Evolutionary conservation across 2,888 invertebrate genomes (phyloP).

Genomic region (Charanyca ferruginea): DNA sequence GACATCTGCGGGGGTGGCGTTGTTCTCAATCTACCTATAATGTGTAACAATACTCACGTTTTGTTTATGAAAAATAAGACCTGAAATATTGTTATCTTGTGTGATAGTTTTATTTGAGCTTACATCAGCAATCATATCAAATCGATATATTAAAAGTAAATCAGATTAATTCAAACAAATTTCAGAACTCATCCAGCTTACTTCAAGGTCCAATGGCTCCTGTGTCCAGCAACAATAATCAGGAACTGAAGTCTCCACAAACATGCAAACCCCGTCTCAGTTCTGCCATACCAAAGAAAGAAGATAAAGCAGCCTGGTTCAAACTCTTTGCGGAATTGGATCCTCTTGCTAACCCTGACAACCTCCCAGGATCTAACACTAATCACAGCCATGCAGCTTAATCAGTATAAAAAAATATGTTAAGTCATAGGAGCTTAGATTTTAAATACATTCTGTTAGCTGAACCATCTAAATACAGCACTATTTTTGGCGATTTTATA

Average conservation of each 20-base stretch:
- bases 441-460: conserved; percentile 15
- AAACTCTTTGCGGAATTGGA: conserved; percentile 98
- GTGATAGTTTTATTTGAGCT: conserved; percentile 10
- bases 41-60: too few relatives aligned
- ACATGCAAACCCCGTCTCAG: conserved; percentile 63
- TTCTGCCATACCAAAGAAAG: conserved; percentile 85
- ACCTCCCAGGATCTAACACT: conserved; percentile 83
- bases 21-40: too few relatives aligned
- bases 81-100: too few relatives aligned
- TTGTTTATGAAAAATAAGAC: too few relatives aligned
- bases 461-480: conserved; percentile 9
- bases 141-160: background rate
- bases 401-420: conserved; percentile 23
- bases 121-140: conserved; percentile 9
- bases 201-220: conserved; percentile 75
- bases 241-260: conserved; percentile 61
- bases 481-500: conserved; percentile 8
- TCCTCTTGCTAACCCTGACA: conserved; percentile 96
- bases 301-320: conserved; percentile 94
- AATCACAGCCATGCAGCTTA: conserved; percentile 90
- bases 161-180: conserved; percentile 27
- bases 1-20: too few relatives aligned
- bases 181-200: conserved; percentile 76
- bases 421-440: conserved; percentile 28
- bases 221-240: conserved; percentile 62